Evolutionary conservation across 2,113 vertebrate genomes (phyloP), one percentile per base, ranked within the genome.

Genomic region (Ifrita kowaldi): DNA sequence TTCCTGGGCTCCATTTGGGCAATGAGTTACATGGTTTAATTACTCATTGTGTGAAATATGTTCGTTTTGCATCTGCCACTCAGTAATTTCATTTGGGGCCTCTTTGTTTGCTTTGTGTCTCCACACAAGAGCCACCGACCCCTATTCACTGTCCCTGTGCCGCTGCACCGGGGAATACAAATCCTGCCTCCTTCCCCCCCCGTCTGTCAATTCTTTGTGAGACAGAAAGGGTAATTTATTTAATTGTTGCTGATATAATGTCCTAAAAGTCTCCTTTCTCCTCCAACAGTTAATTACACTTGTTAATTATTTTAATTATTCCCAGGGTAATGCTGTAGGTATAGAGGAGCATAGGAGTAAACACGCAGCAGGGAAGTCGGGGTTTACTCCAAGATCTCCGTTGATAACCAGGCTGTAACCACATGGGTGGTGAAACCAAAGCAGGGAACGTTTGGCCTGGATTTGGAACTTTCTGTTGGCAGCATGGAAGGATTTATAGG

Each of bases 151-250:
- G 44, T 47, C 84, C 55, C 89, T 2, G 16, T 56, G 85, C 85
- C 2, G 4, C 90, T 12, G 37, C 83, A 11, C 10, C 39, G 22
- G 59, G 35, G 93, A 69, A 13, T 57, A 26, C 59, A 21, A 49
- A 86, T 75, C 89, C 91, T 21, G 14, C 74, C 92, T 65, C 84
- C 80, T 63, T 63, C 1, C 42, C 67, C 47, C 47, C 49, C 28
- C 0, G 2, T 30, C 86, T 67, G 84, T 37, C 90, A 84, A 78
- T 79, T 87, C 81, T 89, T 59, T 12, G 28, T 56, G 13, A 94
- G 87, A 95, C 90, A 93, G 91, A 95, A 84, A 78, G 87, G 53
- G 90, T 84, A 70, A 96, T 96, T 94, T 93, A 82, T 91, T 68
- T 94, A 95, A 95, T 95, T 64, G 87, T 75, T 89, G 77, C 74